phyloP scores from a whole-genome alignment of 2,888 invertebrate species.

The Synergus gifuensis region DNA sequence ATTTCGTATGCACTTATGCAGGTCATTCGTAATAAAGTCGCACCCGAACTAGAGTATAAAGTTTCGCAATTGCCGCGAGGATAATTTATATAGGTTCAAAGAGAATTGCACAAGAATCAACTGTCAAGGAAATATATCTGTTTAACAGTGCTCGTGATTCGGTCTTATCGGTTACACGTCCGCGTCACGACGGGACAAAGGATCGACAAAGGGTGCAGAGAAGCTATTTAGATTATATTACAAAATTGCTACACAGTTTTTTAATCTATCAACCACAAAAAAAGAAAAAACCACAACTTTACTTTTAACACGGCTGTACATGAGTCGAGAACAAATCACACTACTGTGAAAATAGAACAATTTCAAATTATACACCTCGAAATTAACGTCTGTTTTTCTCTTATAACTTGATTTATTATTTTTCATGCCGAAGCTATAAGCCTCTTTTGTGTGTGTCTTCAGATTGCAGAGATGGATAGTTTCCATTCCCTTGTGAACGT shows the following conservation, averaged over 20 bases:
- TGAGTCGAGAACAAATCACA: background rate
- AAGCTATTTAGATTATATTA: slow-evolving; percentile 30
- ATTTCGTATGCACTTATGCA: slow-evolving; percentile 28
- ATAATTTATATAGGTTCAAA: slow-evolving; percentile 67
- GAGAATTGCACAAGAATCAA: slow-evolving; percentile 66
- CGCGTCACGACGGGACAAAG: slow-evolving; percentile 64
- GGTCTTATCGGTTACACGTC: slow-evolving; percentile 65
- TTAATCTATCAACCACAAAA: too few species aligned
- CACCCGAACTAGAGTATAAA: slow-evolving; percentile 45
- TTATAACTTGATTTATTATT: background rate
- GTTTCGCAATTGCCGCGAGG: slow-evolving; percentile 51
- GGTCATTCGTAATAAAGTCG: slow-evolving; percentile 57
- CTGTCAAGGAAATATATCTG: slow-evolving; percentile 58
- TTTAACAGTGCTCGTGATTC: slow-evolving; percentile 62
- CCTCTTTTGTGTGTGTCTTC: slow-evolving; percentile 42
- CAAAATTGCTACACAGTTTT: slow-evolving; percentile 18
- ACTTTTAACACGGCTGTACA: background rate
- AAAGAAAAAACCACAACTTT: background rate
- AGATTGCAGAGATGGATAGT: slow-evolving; percentile 54
- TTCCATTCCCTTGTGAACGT: slow-evolving; percentile 59
- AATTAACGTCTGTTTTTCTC: slow-evolving; percentile 25
- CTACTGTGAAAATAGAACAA: too few species aligned
- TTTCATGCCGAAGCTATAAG: background rate
- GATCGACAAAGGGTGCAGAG: slow-evolving; percentile 59
- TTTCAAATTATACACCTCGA: too few species aligned